A percentile compares a stretch with the other conserved stretches of the same genome.
Evolutionary conservation across 2,888 invertebrate species (phyloP).

Genomic region (Caenorhabditis sinica): DNA sequence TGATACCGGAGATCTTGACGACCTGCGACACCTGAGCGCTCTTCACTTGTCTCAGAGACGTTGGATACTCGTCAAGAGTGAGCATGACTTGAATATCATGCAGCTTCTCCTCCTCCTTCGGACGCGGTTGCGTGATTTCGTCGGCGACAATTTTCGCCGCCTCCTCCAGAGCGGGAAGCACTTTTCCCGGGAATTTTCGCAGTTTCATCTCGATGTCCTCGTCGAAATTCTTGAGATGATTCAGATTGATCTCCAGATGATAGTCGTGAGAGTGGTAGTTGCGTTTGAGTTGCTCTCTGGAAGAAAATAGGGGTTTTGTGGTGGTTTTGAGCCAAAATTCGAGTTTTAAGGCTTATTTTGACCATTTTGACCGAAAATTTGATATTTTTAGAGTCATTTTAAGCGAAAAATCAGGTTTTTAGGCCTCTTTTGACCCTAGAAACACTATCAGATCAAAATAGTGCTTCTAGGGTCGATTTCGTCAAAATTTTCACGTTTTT

Average conservation of each 20-base stretch:
- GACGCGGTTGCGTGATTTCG: slow-evolving; percentile 95
- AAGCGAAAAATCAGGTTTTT: too few species aligned
- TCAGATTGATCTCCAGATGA: slow-evolving; percentile 93
- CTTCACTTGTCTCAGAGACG: slow-evolving; percentile 85
- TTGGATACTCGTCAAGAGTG: slow-evolving; percentile 78
- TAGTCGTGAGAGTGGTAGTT: slow-evolving; percentile 94
- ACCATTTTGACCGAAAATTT: too few species aligned
- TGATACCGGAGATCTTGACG: slow-evolving; percentile 96
- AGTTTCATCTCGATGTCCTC: slow-evolving; percentile 91
- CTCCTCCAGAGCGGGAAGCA: slow-evolving; percentile 95
- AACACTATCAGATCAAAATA: too few species aligned
- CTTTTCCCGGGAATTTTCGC: slow-evolving; percentile 94
- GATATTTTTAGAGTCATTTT: neutral
- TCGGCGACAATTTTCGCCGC: slow-evolving; percentile 97
- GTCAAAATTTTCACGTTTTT: neutral
- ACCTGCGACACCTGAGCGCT: slow-evolving; percentile 94
- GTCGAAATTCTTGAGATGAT: slow-evolving; percentile 95
- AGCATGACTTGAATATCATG: slow-evolving; percentile 92
- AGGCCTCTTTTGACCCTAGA: neutral
- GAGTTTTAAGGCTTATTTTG: neutral
- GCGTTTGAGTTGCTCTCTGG: slow-evolving; percentile 93
- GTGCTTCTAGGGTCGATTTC: neutral
- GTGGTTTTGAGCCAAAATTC: neutral
- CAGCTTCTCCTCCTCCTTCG: slow-evolving; percentile 92
- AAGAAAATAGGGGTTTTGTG: slow-evolving; percentile 32